These are phyloP conservation scores for Andrena chrysosceles DNA, from an alignment of 2,888 invertebrate species.

Conservation along the genomic window DNA sequence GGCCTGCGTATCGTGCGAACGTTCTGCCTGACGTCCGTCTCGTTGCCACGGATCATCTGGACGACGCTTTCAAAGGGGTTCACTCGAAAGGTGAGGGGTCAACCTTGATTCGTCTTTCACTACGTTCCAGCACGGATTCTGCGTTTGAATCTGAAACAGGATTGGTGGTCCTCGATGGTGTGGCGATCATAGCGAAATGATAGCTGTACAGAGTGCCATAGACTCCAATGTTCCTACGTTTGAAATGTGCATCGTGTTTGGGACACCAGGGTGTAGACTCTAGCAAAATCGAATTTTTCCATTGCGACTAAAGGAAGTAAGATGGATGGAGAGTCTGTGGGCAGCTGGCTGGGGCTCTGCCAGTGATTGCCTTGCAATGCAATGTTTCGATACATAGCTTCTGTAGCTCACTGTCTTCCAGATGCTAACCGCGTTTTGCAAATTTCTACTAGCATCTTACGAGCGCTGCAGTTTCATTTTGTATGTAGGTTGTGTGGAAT, in stretches of 20 bases:
- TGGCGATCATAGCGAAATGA: not conserved
- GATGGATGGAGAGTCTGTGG: not conserved
- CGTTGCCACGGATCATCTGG: not conserved
- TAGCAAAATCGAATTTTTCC: not conserved
- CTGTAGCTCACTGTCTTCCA: not conserved
- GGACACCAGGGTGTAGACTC: not conserved
- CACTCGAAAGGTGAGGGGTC: constrained; percentile 59
- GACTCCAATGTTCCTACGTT: not conserved
- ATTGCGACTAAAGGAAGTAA: not conserved
- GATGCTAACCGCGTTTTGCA: not conserved
- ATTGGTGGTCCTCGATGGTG: not conserved
- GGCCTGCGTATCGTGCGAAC: not conserved
- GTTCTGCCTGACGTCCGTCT: not conserved
- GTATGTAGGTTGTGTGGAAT: not conserved
- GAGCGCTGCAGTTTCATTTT: not conserved
- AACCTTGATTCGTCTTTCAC: constrained; percentile 26
- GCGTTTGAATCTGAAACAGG: not conserved
- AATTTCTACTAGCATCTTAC: not conserved
- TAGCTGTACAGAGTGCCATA: not conserved
- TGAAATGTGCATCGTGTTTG: too few relatives aligned
- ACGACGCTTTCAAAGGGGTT: constrained; percentile 23
- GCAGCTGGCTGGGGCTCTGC: not conserved
- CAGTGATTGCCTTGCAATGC: not conserved
- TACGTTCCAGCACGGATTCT: not conserved
- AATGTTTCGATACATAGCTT: not conserved